Base-by-base conservation (phyloP, 2,113 vertebrate genomes). In the Centropristis striata region DNA sequence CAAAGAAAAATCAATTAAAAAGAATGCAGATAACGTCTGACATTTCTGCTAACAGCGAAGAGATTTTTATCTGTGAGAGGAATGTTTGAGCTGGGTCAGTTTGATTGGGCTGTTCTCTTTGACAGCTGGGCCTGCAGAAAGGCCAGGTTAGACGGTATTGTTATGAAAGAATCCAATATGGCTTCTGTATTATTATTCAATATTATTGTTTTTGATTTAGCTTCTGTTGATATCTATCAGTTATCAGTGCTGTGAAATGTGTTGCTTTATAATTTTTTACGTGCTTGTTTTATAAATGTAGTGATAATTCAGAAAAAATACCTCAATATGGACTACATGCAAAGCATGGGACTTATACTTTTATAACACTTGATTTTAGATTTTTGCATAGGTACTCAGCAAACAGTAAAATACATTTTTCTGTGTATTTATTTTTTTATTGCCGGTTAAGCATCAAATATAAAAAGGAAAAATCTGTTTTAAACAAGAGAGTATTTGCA, bases 1-100 rank as follows among this genome's bases (percentile, higher is more conserved):
- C 58, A 15, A 32, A 64, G 74, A 75, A 68, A 79, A 92, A 87
- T 91, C 84, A 90, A 89, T 92, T 86, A 83, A 86, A 84, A 81
- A 54, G 68, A 71, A 88, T 61, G 59, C 60, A 71, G 90, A 92
- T 91, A 88, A 84, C 58, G 36, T 75, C 71, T 81, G 82, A 83
- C 81, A 86, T 90, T 83, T 88, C 79, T 78, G 79, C 82, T 75
- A 74, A 86, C 46, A 41, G 71, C 58, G 61, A 68, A 74, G 57
- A 74, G 85, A 91, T 90, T 57, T 68, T 68, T 89, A 88, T 93
- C 90, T 78, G 0, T 36, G 25, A 90, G 81, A 89, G 65, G 82
- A 89, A 83, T 73, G 74, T 72, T 83, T 51, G 71, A 84, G 78
- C 39, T 25, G 49, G 39, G 37, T 51, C 37, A 12, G 46, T 87